Conservation (phyloP, 2,113 vertebrate species). For the Callionymus lyra region DNA sequence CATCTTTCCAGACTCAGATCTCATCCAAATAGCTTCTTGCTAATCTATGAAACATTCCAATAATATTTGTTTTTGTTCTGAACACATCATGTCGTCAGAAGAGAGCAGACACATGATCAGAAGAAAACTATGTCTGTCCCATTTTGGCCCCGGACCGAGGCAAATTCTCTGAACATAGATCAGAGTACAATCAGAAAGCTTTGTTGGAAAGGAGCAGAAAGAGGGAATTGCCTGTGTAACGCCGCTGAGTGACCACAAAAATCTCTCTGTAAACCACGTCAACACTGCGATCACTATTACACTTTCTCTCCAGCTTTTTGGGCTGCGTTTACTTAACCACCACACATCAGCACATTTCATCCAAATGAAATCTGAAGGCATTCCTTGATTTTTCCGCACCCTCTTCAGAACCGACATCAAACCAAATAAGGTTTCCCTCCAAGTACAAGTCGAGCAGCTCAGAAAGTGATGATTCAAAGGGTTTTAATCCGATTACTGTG, state of each 20-base stretch:
- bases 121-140: too few species aligned
- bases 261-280: conserved; percentile 57
- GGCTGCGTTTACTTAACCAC: conserved; percentile 54
- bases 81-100: too few species aligned
- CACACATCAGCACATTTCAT: conserved; percentile 54
- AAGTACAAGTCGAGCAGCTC: neutral
- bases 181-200: too few species aligned
- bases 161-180: too few species aligned
- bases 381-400: conserved; percentile 48
- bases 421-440: neutral
- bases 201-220: conserved; percentile 33
- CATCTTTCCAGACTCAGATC: too few species aligned
- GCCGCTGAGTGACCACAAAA: conserved; percentile 59
- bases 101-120: too few species aligned
- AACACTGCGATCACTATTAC: conserved; percentile 56
- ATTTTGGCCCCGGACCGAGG: too few species aligned
- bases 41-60: too few species aligned
- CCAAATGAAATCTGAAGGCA: conserved; percentile 77
- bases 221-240: conserved; percentile 49
- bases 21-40: too few species aligned
- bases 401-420: neutral
- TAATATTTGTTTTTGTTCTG: too few species aligned
- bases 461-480: neutral
- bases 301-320: conserved; percentile 39
- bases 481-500: neutral